These are phyloP conservation scores for Solenodon paradoxus DNA, from an alignment of 2,113 vertebrate species.

Conservation along the genomic window DNA sequence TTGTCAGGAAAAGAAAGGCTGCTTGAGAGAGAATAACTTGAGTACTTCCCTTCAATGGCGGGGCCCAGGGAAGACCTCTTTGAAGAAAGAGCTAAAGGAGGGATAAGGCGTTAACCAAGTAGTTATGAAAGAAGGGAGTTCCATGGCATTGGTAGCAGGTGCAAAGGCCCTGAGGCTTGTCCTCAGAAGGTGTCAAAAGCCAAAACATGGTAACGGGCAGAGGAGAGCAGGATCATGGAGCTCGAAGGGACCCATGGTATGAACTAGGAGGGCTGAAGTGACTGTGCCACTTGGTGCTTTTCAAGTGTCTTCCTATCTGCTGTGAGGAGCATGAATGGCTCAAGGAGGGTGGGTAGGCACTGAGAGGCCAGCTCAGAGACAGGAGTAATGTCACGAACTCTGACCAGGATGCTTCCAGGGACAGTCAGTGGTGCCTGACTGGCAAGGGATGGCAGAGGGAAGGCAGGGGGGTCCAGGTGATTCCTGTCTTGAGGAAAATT, in stretches of 20 bases:
- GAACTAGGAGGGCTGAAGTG: background rate
- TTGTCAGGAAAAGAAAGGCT: background rate
- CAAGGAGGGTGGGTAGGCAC: background rate
- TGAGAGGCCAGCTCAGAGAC: background rate
- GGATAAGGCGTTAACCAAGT: background rate
- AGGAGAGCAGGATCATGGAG: too few relatives aligned
- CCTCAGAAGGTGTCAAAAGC: background rate
- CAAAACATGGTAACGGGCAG: fast-evolving
- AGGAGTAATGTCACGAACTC: too few relatives aligned
- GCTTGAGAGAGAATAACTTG: background rate
- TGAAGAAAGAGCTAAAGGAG: background rate
- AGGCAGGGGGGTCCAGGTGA: background rate
- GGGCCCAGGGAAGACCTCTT: background rate
- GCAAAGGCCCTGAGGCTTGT: background rate
- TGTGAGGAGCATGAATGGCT: too few relatives aligned
- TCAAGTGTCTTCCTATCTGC: background rate
- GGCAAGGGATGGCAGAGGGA: background rate
- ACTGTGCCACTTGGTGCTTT: background rate
- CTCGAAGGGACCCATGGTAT: background rate
- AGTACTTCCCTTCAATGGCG: background rate
- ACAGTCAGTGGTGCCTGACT: too few relatives aligned
- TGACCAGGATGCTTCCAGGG: background rate
- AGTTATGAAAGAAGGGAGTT: background rate
- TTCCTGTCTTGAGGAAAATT: background rate
- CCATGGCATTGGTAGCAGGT: background rate